Percentiles rank a stretch among this genome's conserved stretches.
These are phyloP conservation scores for Limnothrissa miodon DNA, from an alignment of 2,113 vertebrate species.

Conservation along the genomic window DNA sequence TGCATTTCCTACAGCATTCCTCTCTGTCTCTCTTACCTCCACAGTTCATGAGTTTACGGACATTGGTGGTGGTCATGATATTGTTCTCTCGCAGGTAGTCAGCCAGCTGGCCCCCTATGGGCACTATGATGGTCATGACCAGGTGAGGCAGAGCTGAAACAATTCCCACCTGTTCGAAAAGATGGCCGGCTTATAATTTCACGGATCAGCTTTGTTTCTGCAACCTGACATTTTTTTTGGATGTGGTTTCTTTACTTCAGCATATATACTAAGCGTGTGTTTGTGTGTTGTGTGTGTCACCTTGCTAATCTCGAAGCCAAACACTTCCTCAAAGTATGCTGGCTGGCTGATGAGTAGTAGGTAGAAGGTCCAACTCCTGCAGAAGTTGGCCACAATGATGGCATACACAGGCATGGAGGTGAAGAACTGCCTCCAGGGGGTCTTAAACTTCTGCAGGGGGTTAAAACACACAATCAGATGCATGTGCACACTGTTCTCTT, in stretches of 20 bases:
- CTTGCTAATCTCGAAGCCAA: slow-evolving; percentile 92
- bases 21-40: slow-evolving; percentile 72
- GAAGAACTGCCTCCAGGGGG: slow-evolving; percentile 85
- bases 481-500: neutral
- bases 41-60: slow-evolving; percentile 91
- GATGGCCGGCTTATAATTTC: neutral
- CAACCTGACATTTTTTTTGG: neutral
- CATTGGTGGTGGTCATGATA: slow-evolving; percentile 88
- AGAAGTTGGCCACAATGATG: slow-evolving; percentile 92
- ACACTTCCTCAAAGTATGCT: slow-evolving; percentile 90
- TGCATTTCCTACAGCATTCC: neutral
- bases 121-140: slow-evolving; percentile 90
- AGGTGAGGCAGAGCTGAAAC: slow-evolving; percentile 86
- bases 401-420: slow-evolving; percentile 92
- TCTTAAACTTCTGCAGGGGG: slow-evolving; percentile 81
- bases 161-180: slow-evolving; percentile 73
- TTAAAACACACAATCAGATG: neutral
- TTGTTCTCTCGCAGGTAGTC: slow-evolving; percentile 80
- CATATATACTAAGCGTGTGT: too few relatives aligned
- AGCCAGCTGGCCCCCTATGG: slow-evolving; percentile 86
- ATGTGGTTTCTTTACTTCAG: neutral
- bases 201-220: neutral
- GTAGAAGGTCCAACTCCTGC: slow-evolving; percentile 92
- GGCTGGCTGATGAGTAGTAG: slow-evolving; percentile 90
- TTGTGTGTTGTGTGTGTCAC: slow-evolving; percentile 54